Conservation (phyloP, 2,888 invertebrate species). For the Stictocephala bisonia region DNA sequence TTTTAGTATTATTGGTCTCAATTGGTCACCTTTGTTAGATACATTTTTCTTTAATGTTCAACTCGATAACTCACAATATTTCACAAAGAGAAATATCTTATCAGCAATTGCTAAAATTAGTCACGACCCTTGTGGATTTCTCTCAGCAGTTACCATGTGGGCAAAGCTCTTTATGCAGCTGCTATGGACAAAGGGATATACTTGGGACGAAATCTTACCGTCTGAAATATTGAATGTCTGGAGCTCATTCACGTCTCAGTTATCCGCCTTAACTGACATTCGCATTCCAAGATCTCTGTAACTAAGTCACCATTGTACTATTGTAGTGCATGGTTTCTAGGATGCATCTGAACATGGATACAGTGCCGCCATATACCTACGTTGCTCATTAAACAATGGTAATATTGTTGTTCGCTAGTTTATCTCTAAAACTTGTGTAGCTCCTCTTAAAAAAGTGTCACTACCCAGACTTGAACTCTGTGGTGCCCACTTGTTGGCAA, state of each 20-base stretch:
- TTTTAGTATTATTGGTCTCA: slow-evolving; percentile 5
- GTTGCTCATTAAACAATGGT: not conserved
- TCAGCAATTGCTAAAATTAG: not conserved
- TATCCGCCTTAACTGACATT: too few relatives aligned
- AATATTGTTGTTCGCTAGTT: not conserved
- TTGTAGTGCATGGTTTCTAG: slow-evolving; percentile 2
- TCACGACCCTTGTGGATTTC: not conserved
- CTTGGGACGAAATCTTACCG: not conserved
- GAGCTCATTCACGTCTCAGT: too few relatives aligned
- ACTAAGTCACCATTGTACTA: too few relatives aligned
- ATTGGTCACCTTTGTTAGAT: not conserved
- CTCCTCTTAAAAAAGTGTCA: slow-evolving; percentile 8
- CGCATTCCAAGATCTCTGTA: too few relatives aligned
- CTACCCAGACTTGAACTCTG: not conserved
- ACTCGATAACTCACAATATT: too few relatives aligned
- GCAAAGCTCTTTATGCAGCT: not conserved
- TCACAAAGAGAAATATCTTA: not conserved
- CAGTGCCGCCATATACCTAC: not conserved
- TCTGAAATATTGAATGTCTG: not conserved
- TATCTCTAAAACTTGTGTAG: not conserved
- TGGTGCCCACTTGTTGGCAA: slow-evolving; percentile 5
- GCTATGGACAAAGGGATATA: not conserved
- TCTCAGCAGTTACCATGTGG: not conserved
- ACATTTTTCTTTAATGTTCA: not conserved
- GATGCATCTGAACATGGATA: slow-evolving; percentile 8